A percentile compares a stretch with the other conserved stretches of the same genome.
These are phyloP conservation scores for Geococcyx californianus DNA, from an alignment of 2,113 vertebrate species.

Conservation along the genomic window DNA sequence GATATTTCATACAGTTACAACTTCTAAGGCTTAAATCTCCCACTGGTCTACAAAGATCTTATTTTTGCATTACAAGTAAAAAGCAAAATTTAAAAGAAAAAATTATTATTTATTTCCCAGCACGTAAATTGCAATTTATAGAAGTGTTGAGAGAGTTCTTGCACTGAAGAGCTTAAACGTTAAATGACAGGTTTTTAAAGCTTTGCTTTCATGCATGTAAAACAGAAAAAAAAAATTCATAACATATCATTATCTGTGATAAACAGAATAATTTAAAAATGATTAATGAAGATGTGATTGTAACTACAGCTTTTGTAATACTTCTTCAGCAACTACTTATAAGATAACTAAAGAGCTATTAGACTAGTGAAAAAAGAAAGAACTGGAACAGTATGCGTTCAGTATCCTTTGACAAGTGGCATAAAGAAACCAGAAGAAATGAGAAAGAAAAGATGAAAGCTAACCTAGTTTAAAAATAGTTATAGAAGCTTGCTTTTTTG, in stretches of 20 bases:
- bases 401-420: not conserved
- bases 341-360: not conserved
- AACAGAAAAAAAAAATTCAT: not conserved
- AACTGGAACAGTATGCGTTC: not conserved
- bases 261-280: not conserved
- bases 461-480: slow-evolving; percentile 33
- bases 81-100: not conserved
- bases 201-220: not conserved
- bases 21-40: not conserved
- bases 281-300: not conserved
- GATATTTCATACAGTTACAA: not conserved
- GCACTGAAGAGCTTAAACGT: not conserved
- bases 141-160: not conserved
- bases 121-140: not conserved
- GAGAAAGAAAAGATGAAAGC: slow-evolving; percentile 30
- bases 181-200: not conserved
- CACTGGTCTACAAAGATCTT: not conserved
- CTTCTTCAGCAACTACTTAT: not conserved
- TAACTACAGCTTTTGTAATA: not conserved
- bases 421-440: slow-evolving; percentile 8
- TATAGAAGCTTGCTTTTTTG: not conserved
- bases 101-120: not conserved
- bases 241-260: not conserved
- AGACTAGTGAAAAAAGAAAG: not conserved
- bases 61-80: not conserved